These are phyloP conservation scores for Atlantisia rogersi DNA, from an alignment of 2,113 vertebrate genomes.

Conservation along the genomic window DNA sequence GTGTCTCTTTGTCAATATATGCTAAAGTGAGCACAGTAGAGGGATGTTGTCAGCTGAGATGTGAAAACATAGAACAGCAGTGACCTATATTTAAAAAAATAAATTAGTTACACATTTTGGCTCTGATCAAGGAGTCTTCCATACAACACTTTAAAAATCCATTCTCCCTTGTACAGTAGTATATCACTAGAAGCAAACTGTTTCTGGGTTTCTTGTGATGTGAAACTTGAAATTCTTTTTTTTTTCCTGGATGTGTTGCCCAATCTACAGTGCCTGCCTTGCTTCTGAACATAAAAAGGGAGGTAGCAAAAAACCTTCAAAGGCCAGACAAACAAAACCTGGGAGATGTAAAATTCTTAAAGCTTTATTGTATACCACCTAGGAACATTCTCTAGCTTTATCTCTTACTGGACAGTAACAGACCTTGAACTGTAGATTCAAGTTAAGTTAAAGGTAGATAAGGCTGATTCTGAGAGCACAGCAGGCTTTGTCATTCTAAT, in stretches of 20 bases:
- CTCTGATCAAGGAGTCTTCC: background rate
- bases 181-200: background rate
- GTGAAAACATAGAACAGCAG: conserved; percentile 44
- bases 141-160: background rate
- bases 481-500: background rate
- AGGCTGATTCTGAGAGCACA: background rate
- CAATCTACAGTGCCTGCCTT: background rate
- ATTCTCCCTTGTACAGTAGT: background rate
- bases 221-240: background rate
- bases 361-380: background rate
- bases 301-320: background rate
- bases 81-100: conserved; percentile 53
- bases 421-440: background rate
- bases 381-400: background rate
- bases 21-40: conserved; percentile 50
- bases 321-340: background rate
- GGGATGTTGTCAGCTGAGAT: conserved; percentile 34
- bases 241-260: background rate
- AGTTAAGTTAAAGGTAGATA: background rate
- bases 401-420: background rate
- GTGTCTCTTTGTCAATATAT: conserved; percentile 59
- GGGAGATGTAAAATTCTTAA: background rate
- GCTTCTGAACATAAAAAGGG: background rate
- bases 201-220: background rate
- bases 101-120: background rate